Conservation (phyloP, 2,797 vertebrate species). For the Artibeus lituratus region DNA sequence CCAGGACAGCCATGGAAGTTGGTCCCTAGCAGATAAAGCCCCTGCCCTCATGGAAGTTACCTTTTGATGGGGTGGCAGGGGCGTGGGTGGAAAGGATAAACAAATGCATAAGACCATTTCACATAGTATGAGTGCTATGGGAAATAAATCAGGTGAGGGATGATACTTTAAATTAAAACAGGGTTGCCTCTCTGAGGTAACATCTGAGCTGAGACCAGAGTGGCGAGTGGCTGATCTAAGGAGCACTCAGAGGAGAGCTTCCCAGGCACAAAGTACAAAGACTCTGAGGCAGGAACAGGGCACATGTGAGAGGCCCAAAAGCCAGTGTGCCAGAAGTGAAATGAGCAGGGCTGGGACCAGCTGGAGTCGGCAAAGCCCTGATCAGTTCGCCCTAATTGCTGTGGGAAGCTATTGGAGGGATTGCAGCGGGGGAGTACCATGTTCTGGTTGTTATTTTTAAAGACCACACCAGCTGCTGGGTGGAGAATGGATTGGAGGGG, state of each 20-base stretch:
- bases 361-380: not conserved
- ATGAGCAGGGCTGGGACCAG: not conserved
- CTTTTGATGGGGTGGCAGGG: not conserved
- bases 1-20: not conserved
- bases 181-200: not conserved
- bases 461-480: not conserved
- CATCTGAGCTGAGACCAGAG: not conserved
- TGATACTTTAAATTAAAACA: not conserved
- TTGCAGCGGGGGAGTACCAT: not conserved
- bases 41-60: not conserved
- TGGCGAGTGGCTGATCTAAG: not conserved
- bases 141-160: too few species aligned
- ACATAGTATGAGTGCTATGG: not conserved
- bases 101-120: not conserved
- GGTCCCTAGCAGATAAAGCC: not conserved
- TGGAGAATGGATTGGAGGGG: not conserved
- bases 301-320: not conserved
- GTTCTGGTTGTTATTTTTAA: not conserved
- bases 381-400: not conserved
- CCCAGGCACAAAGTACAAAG: not conserved
- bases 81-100: not conserved
- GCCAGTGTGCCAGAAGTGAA: not conserved
- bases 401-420: not conserved
- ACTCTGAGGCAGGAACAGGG: not conserved
- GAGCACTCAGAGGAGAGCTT: not conserved